These are phyloP conservation scores for Phaonia tiefii DNA, from an alignment of 2,888 invertebrate species.

Conservation along the genomic window DNA sequence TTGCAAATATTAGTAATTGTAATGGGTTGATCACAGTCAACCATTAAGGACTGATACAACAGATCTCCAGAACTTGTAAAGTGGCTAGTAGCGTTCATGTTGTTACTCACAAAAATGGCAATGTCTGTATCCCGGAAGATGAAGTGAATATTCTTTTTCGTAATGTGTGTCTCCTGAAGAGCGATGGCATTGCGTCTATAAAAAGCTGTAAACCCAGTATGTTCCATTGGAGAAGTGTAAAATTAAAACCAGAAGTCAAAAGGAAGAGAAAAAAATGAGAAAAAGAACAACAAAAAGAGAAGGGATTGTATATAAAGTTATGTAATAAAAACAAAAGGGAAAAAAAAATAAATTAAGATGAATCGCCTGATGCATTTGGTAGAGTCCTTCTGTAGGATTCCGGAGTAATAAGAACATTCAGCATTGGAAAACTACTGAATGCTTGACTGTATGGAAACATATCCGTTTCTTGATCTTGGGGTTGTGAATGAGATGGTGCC, in stretches of 20 bases:
- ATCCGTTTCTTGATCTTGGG: too few relatives aligned
- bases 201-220: constrained; percentile 27
- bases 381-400: too few relatives aligned
- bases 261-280: too few relatives aligned
- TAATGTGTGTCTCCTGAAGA: constrained; percentile 46
- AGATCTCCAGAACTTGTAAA: background rate
- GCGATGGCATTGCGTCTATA: constrained; percentile 4
- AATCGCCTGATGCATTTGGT: too few relatives aligned
- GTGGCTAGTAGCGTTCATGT: background rate
- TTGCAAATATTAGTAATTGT: constrained; percentile 29
- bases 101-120: background rate
- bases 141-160: background rate
- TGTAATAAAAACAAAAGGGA: too few relatives aligned
- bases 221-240: constrained; percentile 31
- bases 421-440: too few relatives aligned
- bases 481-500: background rate
- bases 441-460: constrained; percentile 5
- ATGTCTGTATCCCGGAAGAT: constrained; percentile 23
- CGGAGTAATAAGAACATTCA: constrained; percentile 35
- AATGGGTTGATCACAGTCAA: background rate
- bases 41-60: background rate
- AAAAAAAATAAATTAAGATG: too few relatives aligned
- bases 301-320: background rate
- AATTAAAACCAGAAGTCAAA: background rate
- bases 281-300: too few relatives aligned